phyloP scores from a whole-genome alignment of 2,888 invertebrate species.

The Danaus chrysippus region DNA sequence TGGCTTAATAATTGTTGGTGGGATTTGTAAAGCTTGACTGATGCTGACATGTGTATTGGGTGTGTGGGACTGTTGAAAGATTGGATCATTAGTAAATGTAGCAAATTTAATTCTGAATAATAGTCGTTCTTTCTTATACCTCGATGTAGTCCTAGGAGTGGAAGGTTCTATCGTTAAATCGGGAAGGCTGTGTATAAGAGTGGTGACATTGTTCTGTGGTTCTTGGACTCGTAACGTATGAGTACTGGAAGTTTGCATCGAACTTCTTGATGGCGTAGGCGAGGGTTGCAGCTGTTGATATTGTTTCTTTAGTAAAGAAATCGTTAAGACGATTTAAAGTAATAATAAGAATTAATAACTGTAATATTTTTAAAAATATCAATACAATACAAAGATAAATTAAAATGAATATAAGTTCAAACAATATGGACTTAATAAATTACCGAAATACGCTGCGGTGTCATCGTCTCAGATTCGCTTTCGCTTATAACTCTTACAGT shows the following conservation, averaged over 20 bases:
- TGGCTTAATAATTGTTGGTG: constrained; percentile 55
- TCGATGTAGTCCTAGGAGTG: constrained; percentile 43
- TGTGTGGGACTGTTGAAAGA: constrained; percentile 16
- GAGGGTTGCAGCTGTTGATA: constrained; percentile 11
- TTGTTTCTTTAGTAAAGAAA: not conserved
- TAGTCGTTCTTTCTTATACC: constrained; percentile 21
- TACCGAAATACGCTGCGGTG: constrained; percentile 34
- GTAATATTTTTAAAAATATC: too few relatives aligned
- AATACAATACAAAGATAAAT: too few relatives aligned
- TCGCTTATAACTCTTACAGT: constrained; percentile 58
- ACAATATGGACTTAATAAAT: constrained; percentile 3
- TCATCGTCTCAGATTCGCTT: constrained; percentile 49
- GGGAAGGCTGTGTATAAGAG: constrained; percentile 88
- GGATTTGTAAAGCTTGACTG: constrained; percentile 58
- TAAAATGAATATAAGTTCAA: too few relatives aligned
- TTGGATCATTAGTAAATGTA: not conserved
- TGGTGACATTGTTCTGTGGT: constrained; percentile 78
- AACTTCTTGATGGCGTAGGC: constrained; percentile 1
- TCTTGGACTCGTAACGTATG: constrained; percentile 82
- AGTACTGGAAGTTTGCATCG: constrained; percentile 23
- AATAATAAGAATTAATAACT: too few relatives aligned
- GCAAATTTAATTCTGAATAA: not conserved
- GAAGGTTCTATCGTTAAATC: constrained; percentile 76
- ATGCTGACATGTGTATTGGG: constrained; percentile 43
- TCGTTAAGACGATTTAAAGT: not conserved